These are phyloP conservation scores for Saccostrea echinata DNA, from an alignment of 1,140 invertebrate genomes.

Conservation along the genomic window DNA sequence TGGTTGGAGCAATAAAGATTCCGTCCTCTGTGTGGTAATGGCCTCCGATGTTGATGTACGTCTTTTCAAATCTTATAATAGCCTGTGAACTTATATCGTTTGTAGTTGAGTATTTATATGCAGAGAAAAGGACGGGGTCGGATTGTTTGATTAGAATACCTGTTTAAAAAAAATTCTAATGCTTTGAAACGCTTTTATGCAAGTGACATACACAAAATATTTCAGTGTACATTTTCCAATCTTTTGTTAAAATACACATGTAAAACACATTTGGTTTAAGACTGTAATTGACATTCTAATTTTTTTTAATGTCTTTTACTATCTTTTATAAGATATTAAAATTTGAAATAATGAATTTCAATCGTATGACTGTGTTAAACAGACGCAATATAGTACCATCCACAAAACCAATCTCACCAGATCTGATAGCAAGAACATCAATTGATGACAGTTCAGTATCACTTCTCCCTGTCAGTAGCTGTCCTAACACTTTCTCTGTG, in stretches of 20 bases:
- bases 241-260: no score
- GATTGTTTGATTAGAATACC: neutral
- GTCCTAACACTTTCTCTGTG: neutral
- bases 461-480: neutral
- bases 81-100: neutral
- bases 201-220: no score
- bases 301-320: no score
- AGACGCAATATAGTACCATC: no score
- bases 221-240: no score
- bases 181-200: no score
- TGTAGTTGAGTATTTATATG: neutral
- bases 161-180: neutral
- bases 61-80: neutral
- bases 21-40: neutral
- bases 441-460: neutral
- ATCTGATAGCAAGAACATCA: slow-evolving; percentile 2
- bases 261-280: no score
- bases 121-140: neutral
- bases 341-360: no score
- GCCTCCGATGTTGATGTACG: neutral
- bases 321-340: no score
- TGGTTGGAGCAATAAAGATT: neutral
- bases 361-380: no score
- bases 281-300: no score
- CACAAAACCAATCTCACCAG: neutral